A percentile compares a stretch with the other conserved stretches of the same genome.
Evolutionary conservation across 2,888 invertebrate genomes (phyloP).

Genomic region (Dryadula phaetusa): DNA sequence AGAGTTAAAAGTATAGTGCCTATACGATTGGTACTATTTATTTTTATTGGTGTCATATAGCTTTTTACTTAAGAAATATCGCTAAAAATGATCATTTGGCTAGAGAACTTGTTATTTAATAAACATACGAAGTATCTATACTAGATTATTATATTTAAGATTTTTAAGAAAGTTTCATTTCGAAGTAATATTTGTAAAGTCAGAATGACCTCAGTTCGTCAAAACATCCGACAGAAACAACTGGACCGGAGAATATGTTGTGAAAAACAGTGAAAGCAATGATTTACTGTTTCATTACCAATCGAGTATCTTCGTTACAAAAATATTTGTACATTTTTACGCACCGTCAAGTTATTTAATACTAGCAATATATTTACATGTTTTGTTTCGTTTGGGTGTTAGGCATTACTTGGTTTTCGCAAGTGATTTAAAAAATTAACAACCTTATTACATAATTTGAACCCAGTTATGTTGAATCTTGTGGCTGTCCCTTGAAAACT

Average conservation of each 20-base stretch:
- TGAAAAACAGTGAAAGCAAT: constrained; percentile 43
- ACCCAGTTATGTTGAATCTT: neutral
- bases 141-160: neutral
- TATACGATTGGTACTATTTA: too few species aligned
- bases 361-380: neutral
- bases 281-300: constrained; percentile 42
- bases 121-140: too few species aligned
- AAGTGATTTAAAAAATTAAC: neutral
- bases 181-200: constrained; percentile 16
- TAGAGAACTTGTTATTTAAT: too few species aligned
- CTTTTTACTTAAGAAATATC: too few species aligned
- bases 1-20: too few species aligned
- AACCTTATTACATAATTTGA: too few species aligned
- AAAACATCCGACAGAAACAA: constrained; percentile 41
- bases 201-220: constrained; percentile 35
- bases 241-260: constrained; percentile 41
- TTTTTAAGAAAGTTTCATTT: neutral
- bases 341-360: constrained; percentile 31
- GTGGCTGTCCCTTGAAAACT: neutral
- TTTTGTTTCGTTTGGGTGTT: neutral
- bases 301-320: constrained; percentile 31
- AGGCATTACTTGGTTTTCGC: neutral
- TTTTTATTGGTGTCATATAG: too few species aligned
- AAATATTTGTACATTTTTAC: constrained; percentile 39
- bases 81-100: too few species aligned